These are phyloP conservation scores for Coptodon rendalli DNA, from an alignment of 2,113 vertebrate species.

Conservation along the genomic window DNA sequence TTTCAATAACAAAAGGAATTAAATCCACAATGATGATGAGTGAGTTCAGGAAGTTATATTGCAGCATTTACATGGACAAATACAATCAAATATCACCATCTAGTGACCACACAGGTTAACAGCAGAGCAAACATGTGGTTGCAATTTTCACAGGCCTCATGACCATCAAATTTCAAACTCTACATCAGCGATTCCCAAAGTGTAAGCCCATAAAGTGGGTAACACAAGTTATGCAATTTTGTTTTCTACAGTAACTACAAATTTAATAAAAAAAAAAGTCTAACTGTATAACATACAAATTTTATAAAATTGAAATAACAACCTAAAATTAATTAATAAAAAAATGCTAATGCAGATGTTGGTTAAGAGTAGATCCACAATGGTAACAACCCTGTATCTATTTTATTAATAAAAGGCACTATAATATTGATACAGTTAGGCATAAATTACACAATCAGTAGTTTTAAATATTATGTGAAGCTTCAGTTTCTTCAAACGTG, in stretches of 20 bases:
- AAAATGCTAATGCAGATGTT: background rate
- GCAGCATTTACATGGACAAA: background rate
- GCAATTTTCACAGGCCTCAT: background rate
- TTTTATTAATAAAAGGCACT: background rate
- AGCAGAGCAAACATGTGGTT: fast-evolving
- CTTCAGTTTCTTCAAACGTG: background rate
- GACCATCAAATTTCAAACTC: background rate
- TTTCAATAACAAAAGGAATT: fast-evolving
- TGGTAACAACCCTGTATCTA: background rate
- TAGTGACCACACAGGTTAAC: background rate
- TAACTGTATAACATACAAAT: background rate
- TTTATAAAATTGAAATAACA: background rate
- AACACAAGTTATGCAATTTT: background rate
- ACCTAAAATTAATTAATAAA: background rate
- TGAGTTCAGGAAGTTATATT: background rate
- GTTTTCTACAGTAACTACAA: background rate
- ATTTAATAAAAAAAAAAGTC: background rate
- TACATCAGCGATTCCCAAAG: background rate
- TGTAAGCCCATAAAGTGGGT: background rate
- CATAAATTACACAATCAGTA: background rate
- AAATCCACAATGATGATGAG: fast-evolving
- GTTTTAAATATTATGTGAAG: background rate
- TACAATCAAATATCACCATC: background rate
- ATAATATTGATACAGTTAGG: background rate
- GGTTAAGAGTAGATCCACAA: background rate